Conservation (phyloP, 1,140 invertebrate species). For the Mercenaria mercenaria region DNA sequence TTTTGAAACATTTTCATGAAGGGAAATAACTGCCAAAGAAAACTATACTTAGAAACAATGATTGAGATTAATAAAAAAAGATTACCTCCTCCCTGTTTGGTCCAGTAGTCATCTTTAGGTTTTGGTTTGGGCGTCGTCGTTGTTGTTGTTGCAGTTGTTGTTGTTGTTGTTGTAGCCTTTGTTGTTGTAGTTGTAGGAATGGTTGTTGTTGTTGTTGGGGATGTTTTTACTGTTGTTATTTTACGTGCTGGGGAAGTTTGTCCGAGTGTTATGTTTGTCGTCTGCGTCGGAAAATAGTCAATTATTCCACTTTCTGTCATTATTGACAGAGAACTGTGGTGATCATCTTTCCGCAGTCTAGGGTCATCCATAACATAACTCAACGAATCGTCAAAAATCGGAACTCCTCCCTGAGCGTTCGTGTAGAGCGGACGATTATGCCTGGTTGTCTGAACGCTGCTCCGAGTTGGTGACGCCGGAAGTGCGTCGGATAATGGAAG, state of each 20-base stretch:
- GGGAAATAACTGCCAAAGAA: no score
- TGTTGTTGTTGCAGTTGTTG: conserved; percentile 38
- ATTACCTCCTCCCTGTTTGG: conserved; percentile 41
- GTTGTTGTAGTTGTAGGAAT: not conserved
- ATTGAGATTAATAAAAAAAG: no score
- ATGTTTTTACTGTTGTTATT: not conserved
- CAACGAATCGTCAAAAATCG: not conserved
- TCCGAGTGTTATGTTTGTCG: not conserved
- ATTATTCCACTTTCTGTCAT: not conserved
- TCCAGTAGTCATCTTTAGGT: conserved; percentile 24
- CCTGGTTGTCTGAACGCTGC: not conserved
- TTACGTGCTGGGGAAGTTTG: not conserved
- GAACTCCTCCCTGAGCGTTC: not conserved
- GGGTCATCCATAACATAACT: not conserved
- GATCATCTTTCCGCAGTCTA: not conserved
- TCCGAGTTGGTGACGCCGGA: not conserved
- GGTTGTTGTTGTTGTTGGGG: not conserved
- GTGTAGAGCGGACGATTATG: not conserved
- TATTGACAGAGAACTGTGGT: not conserved
- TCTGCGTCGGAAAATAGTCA: not conserved
- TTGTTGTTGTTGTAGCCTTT: conserved; percentile 9
- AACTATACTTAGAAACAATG: no score
- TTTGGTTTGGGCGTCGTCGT: conserved; percentile 53
- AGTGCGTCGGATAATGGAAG: not conserved
- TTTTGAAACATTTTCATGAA: no score